Evolutionary conservation across 2,888 invertebrate species (phyloP).

Genomic region (Trachelus tabidus): DNA sequence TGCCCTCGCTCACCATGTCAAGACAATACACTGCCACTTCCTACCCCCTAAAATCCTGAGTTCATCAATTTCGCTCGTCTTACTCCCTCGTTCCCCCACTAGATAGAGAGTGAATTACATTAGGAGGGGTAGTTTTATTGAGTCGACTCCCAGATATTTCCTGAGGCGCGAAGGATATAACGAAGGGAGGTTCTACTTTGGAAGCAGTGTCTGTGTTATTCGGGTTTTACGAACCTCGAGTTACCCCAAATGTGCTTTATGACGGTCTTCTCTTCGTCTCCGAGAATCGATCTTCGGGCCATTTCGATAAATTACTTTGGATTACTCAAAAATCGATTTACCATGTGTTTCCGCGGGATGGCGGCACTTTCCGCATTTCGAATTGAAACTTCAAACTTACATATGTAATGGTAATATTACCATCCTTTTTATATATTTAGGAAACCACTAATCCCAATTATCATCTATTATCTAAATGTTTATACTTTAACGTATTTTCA

Average conservation of each 20-base stretch:
- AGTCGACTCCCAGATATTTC: conserved; percentile 39
- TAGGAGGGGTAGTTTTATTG: conserved; percentile 46
- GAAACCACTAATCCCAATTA: not conserved
- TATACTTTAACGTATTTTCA: too few species aligned
- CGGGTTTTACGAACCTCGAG: not conserved
- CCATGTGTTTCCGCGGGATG: not conserved
- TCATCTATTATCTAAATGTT: not conserved
- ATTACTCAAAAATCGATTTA: not conserved
- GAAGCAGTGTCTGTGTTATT: not conserved
- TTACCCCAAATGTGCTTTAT: not conserved
- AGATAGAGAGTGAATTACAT: conserved; percentile 44
- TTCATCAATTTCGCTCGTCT: conserved; percentile 44
- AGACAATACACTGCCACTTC: conserved; percentile 37
- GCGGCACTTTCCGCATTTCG: too few species aligned
- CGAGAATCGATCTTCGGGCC: not conserved
- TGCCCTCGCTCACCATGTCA: conserved; percentile 18
- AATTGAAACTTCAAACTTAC: too few species aligned
- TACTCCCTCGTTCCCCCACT: conserved; percentile 16
- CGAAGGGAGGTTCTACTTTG: not conserved
- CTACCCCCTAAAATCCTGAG: conserved; percentile 40
- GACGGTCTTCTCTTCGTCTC: not conserved
- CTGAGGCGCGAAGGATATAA: conserved; percentile 14
- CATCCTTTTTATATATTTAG: not conserved
- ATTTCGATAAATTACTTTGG: not conserved
- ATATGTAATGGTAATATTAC: not conserved